Base-by-base conservation (phyloP, 2,888 invertebrate genomes). In the Byasa hedistus region DNA sequence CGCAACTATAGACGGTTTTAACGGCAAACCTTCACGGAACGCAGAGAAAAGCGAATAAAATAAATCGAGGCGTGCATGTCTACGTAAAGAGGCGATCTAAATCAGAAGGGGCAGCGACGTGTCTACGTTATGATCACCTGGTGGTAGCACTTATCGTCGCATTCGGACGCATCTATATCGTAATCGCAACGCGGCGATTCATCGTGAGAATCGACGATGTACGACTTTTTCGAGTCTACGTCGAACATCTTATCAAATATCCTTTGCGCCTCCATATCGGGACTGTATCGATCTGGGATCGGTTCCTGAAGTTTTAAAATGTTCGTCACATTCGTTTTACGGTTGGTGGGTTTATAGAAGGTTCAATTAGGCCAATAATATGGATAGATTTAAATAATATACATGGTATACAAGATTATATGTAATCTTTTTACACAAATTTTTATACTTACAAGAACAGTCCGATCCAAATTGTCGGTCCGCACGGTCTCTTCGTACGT, bases 191-290 rank as follows among this genome's bases (percentile, higher is more conserved):
- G 89, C 80, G 90, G 87, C 78, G 90, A 87, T 80, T 86, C 86
- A 77, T 85, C 85, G 76, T 84, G 86, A 69, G 85, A 81, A 86
- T 86, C 86, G 77, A 84, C 81, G 80, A 86, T 82, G 83, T 84
- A 89, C 71, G 84, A 84, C 79, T 85, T 89, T 89, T 91, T 92
- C 79, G 87, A 82, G 78, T 92, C 91, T 73, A 89, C 87, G 82
- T 92, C 92, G 85, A 92, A 92, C 92, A 92, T 92, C 89, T 92
- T 92, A 90, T 92, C 92, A 86, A 92, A 92, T 76, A 92, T 91
- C 87, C 91, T 85, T 84, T 92, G 91, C 78, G 91, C 91, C 82
- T 92, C 91, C 86, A 91, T 85, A 86, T 92, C 92, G 81, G 92
- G 92, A 87, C 92, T 92, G 91, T 92, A 92, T 80, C 91, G 88